These are phyloP conservation scores for Lucifuga dentata DNA, from an alignment of 2,113 vertebrate species.

Conservation along the genomic window DNA sequence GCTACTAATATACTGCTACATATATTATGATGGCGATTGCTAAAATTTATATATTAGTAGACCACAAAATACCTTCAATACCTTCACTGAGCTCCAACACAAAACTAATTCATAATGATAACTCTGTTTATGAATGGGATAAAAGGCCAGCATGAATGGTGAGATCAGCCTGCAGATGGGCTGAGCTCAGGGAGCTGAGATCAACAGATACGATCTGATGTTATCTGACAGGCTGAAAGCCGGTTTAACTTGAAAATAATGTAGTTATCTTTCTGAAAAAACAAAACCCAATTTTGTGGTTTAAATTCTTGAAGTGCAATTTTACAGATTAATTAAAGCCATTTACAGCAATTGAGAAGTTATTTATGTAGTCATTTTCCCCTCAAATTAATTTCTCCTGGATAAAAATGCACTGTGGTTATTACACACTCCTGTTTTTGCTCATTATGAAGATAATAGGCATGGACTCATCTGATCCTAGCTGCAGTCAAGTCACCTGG, in stretches of 20 bases:
- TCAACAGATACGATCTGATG: conserved; percentile 41
- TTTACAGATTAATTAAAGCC: too few relatives aligned
- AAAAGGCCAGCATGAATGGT: conserved; percentile 40
- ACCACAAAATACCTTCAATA: too few relatives aligned
- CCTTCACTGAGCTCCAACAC: too few relatives aligned
- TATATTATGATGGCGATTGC: too few relatives aligned
- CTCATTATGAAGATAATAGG: conserved; percentile 56
- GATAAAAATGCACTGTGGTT: conserved; percentile 18
- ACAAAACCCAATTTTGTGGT: neutral
- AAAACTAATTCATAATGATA: too few relatives aligned
- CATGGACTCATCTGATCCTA: conserved; percentile 39
- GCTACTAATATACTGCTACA: too few relatives aligned
- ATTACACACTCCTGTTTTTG: conserved; percentile 9
- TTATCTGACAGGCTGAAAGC: conserved; percentile 39
- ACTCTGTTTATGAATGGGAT: conserved; percentile 45
- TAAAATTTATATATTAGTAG: too few relatives aligned
- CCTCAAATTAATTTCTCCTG: neutral
- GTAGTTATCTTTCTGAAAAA: conserved; percentile 1
- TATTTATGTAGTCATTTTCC: too few relatives aligned
- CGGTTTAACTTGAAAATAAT: conserved; percentile 8
- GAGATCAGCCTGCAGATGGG: conserved; percentile 53
- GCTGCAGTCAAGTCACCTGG: conserved; percentile 57
- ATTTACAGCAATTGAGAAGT: too few relatives aligned
- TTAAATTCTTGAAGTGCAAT: neutral
- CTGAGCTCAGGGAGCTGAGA: conserved; percentile 32